Conservation (phyloP, 1,140 invertebrate species). For the Eupristina koningsbergeri region DNA sequence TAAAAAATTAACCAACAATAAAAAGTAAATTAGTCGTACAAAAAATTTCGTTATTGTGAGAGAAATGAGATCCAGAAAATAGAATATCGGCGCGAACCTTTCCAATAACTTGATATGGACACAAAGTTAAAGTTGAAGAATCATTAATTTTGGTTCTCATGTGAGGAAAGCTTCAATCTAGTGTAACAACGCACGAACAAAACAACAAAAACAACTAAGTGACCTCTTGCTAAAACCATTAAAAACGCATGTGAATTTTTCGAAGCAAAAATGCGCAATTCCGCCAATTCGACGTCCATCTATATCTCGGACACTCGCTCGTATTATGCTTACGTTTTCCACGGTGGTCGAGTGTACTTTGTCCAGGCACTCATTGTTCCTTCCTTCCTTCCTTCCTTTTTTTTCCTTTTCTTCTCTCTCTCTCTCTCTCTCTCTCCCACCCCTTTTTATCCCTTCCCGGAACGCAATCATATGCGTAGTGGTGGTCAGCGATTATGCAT, state of each 20-base stretch:
- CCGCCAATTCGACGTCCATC: background rate
- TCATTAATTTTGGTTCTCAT: constrained; percentile 23
- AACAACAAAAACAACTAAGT: background rate
- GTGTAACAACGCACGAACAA: background rate
- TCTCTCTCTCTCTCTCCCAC: no score
- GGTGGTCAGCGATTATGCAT: constrained; percentile 1
- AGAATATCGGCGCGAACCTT: no score
- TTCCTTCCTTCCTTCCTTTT: no score
- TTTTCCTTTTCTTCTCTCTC: no score
- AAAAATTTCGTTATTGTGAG: background rate
- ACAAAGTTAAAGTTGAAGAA: background rate
- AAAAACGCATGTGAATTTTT: background rate
- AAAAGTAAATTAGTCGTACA: background rate
- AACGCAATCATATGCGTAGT: background rate
- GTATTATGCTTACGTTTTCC: background rate
- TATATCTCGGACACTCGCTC: background rate
- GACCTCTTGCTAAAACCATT: constrained; percentile 5
- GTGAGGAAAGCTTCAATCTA: constrained; percentile 24
- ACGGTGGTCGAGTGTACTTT: background rate
- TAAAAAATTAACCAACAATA: background rate
- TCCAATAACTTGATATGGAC: background rate
- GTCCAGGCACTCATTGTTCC: background rate
- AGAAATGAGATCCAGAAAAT: background rate
- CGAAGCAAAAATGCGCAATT: constrained; percentile 23
- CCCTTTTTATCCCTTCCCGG: background rate